Evolutionary conservation across 2,888 invertebrate species (phyloP), one percentile per base, ranked within the genome.

Genomic region (Miltochrista miniata): DNA sequence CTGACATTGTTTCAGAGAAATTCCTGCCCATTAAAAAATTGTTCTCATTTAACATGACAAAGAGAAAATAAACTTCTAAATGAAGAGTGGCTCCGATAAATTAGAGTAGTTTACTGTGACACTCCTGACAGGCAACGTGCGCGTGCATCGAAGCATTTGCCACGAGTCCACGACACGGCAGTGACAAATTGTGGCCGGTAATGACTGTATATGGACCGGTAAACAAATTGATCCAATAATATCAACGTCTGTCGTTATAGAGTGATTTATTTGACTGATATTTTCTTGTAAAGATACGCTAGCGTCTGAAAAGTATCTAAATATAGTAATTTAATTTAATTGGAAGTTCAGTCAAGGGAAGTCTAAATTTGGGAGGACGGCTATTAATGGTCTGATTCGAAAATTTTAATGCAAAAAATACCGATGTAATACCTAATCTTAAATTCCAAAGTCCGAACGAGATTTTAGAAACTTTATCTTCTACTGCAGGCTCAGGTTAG

Each of bases 21-120:
- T 61, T 56, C 51, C 44, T 34, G 12, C n/a, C 58, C 52, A 61
- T 67, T 67, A 67, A 70, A 71, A 66, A 68, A 71, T 64, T 37
- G 59, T 60, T 55, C 53, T 59, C 64, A 74, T 62, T 61, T 61
- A 50, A 56, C 50, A 54, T 61, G 61, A 65, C 62, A 64, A 64
- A 64, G 74, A 76, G 68, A 74, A 31, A 74, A 77, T 74, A 74
- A 69, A 74, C 64, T 63, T 48, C 38, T 15, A 64, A 68, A 73
- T 73, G 74, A 76, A 59, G 63, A 59, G 72, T 75, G 54, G 63
- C 49, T 38, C 45, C 59, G 48, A 74, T 76, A 76, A 76, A 77
- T 76, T 69, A 76, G 67, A 52, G 67, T 66, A 68, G 72, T 71
- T 71, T 61, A 58, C 39, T 61, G 56, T 59, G 63, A 68, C 59